These are phyloP conservation scores for Pseudonaja textilis DNA, from an alignment of 2,113 vertebrate genomes.

Conservation along the genomic window DNA sequence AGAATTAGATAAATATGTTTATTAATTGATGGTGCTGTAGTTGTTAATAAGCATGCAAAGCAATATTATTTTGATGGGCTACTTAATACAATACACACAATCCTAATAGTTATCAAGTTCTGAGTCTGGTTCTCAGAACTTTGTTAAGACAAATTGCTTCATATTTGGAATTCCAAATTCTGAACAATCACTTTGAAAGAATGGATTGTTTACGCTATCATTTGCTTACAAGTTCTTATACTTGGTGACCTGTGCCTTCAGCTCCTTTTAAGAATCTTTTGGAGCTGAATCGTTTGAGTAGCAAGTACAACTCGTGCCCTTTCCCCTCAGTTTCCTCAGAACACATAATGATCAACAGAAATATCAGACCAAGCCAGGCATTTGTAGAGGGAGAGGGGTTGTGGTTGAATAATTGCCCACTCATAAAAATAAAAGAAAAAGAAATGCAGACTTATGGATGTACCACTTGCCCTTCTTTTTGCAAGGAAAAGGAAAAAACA, in stretches of 20 bases:
- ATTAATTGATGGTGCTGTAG: not conserved
- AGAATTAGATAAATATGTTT: not conserved
- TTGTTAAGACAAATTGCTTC: not conserved
- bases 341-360: not conserved
- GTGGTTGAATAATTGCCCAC: not conserved
- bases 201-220: not conserved
- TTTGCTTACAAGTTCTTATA: not conserved
- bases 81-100: not conserved
- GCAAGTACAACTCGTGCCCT: not conserved
- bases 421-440: not conserved
- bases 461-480: not conserved
- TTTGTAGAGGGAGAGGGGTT: not conserved
- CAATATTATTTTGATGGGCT: accelerated
- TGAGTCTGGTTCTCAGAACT: not conserved
- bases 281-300: not conserved
- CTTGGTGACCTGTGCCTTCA: not conserved
- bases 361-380: not conserved
- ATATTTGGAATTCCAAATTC: not conserved
- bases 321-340: not conserved
- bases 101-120: not conserved
- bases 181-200: not conserved
- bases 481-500: not conserved
- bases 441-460: too few species aligned
- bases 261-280: not conserved
- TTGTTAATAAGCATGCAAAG: not conserved